Percentiles rank a stretch among this genome's conserved stretches.
Conservation (phyloP, 2,113 vertebrate species). For the Athene noctua region DNA sequence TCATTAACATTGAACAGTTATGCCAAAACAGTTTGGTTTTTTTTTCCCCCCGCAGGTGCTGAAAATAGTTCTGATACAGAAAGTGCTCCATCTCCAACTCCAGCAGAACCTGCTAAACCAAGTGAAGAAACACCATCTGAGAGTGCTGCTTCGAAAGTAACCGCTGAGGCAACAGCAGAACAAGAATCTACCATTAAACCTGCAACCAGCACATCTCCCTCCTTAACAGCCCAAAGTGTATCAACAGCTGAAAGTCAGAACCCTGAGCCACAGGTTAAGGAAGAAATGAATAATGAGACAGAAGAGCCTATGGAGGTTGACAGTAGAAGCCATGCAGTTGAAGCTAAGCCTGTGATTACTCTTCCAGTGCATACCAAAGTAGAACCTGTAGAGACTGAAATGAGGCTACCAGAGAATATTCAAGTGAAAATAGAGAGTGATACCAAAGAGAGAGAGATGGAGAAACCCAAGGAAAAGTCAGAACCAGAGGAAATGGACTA, state of each 20-base stretch:
- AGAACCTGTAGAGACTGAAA: constrained; percentile 84
- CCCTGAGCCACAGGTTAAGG: constrained; percentile 79
- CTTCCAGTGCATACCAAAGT: constrained; percentile 81
- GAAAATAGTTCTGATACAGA: constrained; percentile 99
- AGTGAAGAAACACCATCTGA: constrained; percentile 76
- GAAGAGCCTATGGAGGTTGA: constrained; percentile 79
- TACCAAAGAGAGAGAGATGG: constrained; percentile 83
- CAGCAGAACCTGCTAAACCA: constrained; percentile 85
- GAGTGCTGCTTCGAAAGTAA: constrained; percentile 62
- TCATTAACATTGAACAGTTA: background rate
- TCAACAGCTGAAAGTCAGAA: constrained; percentile 78
- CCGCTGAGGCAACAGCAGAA: constrained; percentile 57
- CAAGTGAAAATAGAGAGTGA: constrained; percentile 88
- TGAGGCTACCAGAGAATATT: constrained; percentile 78
- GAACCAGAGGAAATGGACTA: constrained; percentile 74
- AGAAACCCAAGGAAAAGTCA: constrained; percentile 76
- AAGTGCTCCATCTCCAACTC: constrained; percentile 95
- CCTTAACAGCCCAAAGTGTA: constrained; percentile 44
- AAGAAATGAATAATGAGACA: constrained; percentile 80
- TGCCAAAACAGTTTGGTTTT: background rate
- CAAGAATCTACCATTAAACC: constrained; percentile 72
- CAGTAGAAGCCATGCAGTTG: constrained; percentile 67
- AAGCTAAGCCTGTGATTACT: constrained; percentile 70
- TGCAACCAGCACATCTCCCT: constrained; percentile 54
- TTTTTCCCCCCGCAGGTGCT: constrained; percentile 75